Evolutionary conservation across 1,140 invertebrate genomes (phyloP).

Genomic region (Cephus cinctus): DNA sequence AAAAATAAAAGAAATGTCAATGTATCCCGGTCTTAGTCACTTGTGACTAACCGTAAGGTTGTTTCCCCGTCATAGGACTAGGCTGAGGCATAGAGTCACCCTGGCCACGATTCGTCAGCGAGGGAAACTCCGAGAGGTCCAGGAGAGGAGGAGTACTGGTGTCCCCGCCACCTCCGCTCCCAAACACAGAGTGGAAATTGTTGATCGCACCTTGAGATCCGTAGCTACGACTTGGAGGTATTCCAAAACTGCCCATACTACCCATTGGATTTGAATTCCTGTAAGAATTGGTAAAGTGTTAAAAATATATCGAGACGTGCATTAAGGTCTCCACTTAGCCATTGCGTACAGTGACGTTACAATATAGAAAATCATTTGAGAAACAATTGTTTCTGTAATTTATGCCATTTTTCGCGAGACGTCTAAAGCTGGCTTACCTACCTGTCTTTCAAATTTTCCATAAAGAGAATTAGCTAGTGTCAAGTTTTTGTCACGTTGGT

Average conservation of each 20-base stretch:
- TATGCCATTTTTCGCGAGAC: too few species aligned
- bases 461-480: too few species aligned
- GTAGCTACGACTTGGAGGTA: slow-evolving; percentile 66
- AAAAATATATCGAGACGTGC: slow-evolving; percentile 16
- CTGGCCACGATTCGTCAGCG: slow-evolving; percentile 77
- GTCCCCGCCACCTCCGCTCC: slow-evolving; percentile 62
- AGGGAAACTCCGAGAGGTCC: slow-evolving; percentile 88
- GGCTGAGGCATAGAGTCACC: slow-evolving; percentile 76
- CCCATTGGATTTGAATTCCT: slow-evolving; percentile 64
- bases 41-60: slow-evolving; percentile 83
- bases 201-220: slow-evolving; percentile 65
- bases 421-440: too few species aligned
- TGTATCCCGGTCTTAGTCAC: too few species aligned
- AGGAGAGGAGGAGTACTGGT: slow-evolving; percentile 78
- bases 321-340: too few species aligned
- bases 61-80: slow-evolving; percentile 79
- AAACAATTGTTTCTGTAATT: too few species aligned
- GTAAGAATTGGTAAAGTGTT: slow-evolving; percentile 24
- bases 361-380: too few species aligned
- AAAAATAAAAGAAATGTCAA: too few species aligned
- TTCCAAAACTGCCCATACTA: slow-evolving; percentile 64
- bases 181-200: slow-evolving; percentile 78
- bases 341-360: too few species aligned
- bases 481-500: too few species aligned
- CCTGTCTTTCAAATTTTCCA: too few species aligned